Conservation (phyloP, 1,140 invertebrate species). For the Anthonomus grandis region DNA sequence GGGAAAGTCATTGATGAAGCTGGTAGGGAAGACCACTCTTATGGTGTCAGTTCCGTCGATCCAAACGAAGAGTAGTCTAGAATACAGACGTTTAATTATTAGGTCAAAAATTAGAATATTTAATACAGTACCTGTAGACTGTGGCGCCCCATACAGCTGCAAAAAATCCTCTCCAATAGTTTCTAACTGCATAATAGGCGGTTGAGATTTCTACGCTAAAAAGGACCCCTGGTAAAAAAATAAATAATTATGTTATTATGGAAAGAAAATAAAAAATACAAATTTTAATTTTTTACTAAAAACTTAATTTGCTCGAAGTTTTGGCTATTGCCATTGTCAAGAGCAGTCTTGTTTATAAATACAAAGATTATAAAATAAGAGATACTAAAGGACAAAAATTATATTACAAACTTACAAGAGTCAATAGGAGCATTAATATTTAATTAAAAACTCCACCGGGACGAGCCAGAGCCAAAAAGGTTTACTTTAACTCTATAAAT, state of each 20-base stretch:
- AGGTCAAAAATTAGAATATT: not conserved
- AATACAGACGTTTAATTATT: not conserved
- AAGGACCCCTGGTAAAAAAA: constrained; percentile 70
- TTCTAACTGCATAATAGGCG: constrained; percentile 96
- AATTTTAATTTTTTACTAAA: too few relatives aligned
- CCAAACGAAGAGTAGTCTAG: constrained; percentile 86
- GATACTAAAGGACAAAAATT: too few relatives aligned
- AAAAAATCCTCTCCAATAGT: constrained; percentile 99
- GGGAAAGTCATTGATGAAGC: constrained; percentile 91
- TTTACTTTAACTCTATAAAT: too few relatives aligned
- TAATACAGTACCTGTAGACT: constrained; percentile 70
- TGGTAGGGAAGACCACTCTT: constrained; percentile 90
- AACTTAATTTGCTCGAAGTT: too few relatives aligned
- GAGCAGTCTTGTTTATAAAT: too few relatives aligned
- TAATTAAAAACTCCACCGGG: too few relatives aligned
- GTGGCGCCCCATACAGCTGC: constrained; percentile 95
- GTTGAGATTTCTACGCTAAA: constrained; percentile 99
- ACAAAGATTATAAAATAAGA: too few relatives aligned
- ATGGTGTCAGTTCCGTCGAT: constrained; percentile 91
- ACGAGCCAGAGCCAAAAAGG: too few relatives aligned
- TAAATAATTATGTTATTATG: not conserved
- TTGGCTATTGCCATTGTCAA: too few relatives aligned
- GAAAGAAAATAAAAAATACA: too few relatives aligned
- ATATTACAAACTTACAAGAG: too few relatives aligned
- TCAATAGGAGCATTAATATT: too few relatives aligned